A percentile compares a stretch with the other conserved stretches of the same genome.
phyloP scores from a whole-genome alignment of 1,140 invertebrate genomes.

The Caenorhabditis latens region DNA sequence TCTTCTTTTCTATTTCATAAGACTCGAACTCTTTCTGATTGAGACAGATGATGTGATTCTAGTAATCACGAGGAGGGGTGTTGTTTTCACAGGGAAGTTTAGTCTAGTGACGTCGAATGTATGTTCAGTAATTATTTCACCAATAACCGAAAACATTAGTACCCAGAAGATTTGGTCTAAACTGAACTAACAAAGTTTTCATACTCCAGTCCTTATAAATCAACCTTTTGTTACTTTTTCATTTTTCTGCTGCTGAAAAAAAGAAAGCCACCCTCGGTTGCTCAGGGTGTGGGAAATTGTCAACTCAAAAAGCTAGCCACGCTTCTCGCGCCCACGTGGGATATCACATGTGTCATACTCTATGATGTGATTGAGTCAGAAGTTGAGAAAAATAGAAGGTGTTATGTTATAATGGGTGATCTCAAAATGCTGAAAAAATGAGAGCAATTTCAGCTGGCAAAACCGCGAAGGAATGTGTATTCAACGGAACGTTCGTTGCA shows the following conservation, averaged over 20 bases:
- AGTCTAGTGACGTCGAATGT: too few species aligned
- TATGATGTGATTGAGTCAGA: background rate
- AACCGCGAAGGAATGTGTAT: background rate
- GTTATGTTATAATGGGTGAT: background rate
- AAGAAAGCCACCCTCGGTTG: background rate
- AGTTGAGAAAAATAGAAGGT: background rate
- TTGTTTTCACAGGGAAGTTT: too few species aligned
- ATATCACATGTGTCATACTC: background rate
- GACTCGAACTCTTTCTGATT: too few species aligned
- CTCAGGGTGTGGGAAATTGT: background rate
- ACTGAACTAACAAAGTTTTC: too few species aligned
- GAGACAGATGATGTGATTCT: too few species aligned
- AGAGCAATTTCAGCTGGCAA: slow-evolving; percentile 7
- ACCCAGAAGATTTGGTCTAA: too few species aligned
- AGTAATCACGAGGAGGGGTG: too few species aligned
- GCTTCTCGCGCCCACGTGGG: background rate
- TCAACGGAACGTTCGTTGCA: background rate
- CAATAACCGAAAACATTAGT: too few species aligned
- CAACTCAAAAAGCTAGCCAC: background rate
- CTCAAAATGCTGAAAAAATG: background rate
- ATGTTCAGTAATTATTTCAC: too few species aligned
- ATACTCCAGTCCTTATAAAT: background rate
- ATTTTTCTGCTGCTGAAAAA: background rate
- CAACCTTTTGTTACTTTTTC: background rate
- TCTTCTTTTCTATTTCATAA: too few species aligned